Evolutionary conservation across 1,140 invertebrate species (phyloP).

Genomic region (Berghia stephanieae): DNA sequence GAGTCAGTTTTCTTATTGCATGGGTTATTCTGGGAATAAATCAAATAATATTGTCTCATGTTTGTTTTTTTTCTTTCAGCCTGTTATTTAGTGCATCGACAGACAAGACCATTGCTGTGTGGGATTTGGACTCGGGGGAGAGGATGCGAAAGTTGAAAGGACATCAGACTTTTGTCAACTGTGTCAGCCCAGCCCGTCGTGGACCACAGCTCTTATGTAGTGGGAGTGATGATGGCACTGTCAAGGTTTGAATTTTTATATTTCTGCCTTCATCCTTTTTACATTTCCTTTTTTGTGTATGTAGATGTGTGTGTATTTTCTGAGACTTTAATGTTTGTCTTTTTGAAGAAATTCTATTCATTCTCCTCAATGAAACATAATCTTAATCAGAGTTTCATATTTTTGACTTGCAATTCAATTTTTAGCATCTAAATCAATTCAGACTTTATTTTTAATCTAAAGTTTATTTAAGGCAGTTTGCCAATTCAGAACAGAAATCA

Average conservation of each 20-base stretch:
- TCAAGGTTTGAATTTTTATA: constrained; percentile 72
- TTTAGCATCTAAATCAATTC: background rate
- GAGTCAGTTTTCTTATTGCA: too few species aligned
- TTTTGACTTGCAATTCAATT: background rate
- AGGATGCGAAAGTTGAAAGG: constrained; percentile 93
- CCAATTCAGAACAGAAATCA: too few species aligned
- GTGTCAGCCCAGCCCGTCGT: constrained; percentile 77
- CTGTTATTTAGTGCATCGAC: constrained; percentile 92
- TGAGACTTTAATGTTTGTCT: too few species aligned
- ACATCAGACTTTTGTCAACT: constrained; percentile 83
- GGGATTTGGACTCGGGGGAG: constrained; percentile 89
- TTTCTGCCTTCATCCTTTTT: too few species aligned
- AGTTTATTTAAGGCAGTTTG: too few species aligned
- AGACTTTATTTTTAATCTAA: background rate
- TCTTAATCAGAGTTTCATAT: background rate
- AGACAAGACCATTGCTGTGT: constrained; percentile 93
- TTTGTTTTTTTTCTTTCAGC: constrained; percentile 59
- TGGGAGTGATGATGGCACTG: constrained; percentile 93
- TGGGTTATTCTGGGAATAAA: background rate
- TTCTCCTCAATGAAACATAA: too few species aligned
- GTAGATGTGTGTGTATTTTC: too few species aligned
- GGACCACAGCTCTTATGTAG: constrained; percentile 90
- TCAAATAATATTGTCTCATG: background rate
- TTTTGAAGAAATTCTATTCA: too few species aligned
- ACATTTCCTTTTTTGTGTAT: too few species aligned